These are phyloP conservation scores for Reinhardtius hippoglossoides DNA, from an alignment of 2,113 vertebrate species.

Conservation along the genomic window DNA sequence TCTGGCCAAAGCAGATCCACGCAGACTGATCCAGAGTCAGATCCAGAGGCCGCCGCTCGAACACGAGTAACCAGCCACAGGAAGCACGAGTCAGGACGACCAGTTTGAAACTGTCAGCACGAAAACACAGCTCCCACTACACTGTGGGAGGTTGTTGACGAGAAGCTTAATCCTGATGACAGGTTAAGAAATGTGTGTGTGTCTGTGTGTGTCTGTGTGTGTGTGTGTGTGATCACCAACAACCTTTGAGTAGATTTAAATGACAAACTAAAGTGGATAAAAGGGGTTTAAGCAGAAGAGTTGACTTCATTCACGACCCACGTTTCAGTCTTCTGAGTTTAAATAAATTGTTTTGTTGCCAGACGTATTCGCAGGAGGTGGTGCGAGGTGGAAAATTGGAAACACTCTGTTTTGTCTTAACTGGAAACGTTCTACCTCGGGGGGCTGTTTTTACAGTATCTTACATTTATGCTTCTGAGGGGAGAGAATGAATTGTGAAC, in stretches of 20 bases:
- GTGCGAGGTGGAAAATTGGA: not conserved
- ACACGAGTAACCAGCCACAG: too few species aligned
- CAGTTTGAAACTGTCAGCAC: too few species aligned
- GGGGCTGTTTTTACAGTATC: not conserved
- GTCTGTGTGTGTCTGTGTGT: too few species aligned
- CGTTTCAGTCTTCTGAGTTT: constrained; percentile 14
- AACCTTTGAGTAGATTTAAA: not conserved
- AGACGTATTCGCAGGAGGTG: not conserved
- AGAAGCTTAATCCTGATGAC: too few species aligned
- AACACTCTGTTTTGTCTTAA: not conserved
- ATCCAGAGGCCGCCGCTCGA: too few species aligned
- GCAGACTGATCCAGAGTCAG: too few species aligned
- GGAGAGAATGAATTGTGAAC: not conserved
- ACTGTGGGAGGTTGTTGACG: too few species aligned
- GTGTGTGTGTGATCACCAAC: too few species aligned
- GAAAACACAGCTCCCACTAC: too few species aligned
- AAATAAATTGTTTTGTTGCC: constrained; percentile 8
- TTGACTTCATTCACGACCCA: not conserved
- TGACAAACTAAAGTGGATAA: not conserved
- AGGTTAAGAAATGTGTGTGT: too few species aligned
- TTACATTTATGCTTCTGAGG: constrained; percentile 36
- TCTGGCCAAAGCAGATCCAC: not conserved
- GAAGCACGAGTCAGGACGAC: too few species aligned
- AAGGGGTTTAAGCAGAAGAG: not conserved
- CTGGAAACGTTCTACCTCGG: not conserved